Evolutionary conservation across 2,888 invertebrate species (phyloP).

Genomic region (Ecdyonurus torrentis): DNA sequence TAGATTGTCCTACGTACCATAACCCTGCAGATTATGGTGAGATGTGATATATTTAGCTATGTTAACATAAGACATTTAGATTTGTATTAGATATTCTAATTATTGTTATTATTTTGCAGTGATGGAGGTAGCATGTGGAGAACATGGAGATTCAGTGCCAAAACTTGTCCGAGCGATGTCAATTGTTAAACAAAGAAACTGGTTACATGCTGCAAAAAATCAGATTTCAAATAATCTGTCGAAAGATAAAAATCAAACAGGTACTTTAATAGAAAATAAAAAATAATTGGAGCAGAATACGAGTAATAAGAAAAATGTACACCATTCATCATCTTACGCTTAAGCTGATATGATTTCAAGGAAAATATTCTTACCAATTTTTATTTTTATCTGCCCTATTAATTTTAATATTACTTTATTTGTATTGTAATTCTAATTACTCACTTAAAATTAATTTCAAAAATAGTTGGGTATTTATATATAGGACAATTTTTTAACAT

Average conservation of each 20-base stretch:
- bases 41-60: no score
- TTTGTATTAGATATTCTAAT: neutral
- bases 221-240: neutral
- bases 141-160: conserved; percentile 80
- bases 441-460: no score
- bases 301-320: no score
- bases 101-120: conserved; percentile 35
- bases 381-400: no score
- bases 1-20: conserved; percentile 87
- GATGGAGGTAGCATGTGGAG: conserved; percentile 90
- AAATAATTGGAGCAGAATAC: neutral
- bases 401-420: no score
- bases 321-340: no score
- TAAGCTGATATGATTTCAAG: no score
- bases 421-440: no score
- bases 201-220: neutral
- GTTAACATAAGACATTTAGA: no score
- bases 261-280: neutral
- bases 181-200: neutral
- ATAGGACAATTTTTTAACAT: no score
- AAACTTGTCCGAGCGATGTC: conserved; percentile 63
- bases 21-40: conserved; percentile 91
- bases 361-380: no score
- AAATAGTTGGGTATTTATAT: no score
- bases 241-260: neutral